Evolutionary conservation across 2,888 invertebrate genomes (phyloP).

Genomic region (Pterobdella sp.): DNA sequence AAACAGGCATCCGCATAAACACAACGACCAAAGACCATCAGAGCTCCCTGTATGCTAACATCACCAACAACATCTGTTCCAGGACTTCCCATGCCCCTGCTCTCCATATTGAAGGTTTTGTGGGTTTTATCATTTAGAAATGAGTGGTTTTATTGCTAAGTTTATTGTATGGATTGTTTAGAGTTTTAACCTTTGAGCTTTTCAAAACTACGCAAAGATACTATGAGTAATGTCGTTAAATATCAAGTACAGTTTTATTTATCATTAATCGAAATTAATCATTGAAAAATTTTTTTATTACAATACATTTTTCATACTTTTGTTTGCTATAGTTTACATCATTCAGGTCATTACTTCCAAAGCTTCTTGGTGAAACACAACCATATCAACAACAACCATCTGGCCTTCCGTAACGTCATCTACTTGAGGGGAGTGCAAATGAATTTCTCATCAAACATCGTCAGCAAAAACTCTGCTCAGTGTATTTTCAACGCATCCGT

Average conservation of each 20-base stretch:
- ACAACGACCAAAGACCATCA: conserved; percentile 41
- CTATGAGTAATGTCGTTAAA: no score
- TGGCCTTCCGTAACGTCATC: conserved; percentile 71
- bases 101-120: conserved; percentile 64
- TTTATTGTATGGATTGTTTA: no score
- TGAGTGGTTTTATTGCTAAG: no score
- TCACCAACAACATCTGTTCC: conserved; percentile 87
- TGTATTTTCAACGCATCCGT: conserved; percentile 38
- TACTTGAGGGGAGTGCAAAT: conserved; percentile 49
- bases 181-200: no score
- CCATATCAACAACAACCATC: conserved; percentile 80
- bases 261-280: no score
- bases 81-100: conserved; percentile 77
- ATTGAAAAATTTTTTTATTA: no score
- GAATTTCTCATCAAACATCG: conserved; percentile 62
- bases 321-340: no score
- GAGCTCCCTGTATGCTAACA: conserved; percentile 78
- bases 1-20: conserved; percentile 41
- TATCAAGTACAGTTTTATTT: no score
- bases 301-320: no score
- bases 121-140: no score
- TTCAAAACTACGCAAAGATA: no score
- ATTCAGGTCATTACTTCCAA: conserved; percentile 64
- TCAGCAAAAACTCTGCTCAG: conserved; percentile 36
- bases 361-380: conserved; percentile 82